These are phyloP conservation scores for Hirtodrosophila trivittata DNA, from an alignment of 2,888 invertebrate genomes.

Conservation along the genomic window DNA sequence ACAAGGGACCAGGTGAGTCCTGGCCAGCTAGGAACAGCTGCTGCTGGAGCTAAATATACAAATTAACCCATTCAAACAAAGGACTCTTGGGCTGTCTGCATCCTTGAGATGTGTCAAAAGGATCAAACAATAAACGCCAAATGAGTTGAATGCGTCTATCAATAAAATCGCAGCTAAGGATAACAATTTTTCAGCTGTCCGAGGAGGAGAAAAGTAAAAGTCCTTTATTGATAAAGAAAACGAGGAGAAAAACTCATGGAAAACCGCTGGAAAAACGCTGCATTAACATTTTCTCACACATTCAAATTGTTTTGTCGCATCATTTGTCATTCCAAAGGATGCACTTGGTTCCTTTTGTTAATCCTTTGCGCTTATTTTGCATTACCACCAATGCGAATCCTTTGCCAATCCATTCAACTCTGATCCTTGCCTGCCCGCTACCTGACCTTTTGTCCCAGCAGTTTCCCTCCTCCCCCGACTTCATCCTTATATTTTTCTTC, in stretches of 20 bases:
- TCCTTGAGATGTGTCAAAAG: constrained; percentile 67
- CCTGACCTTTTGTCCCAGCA: constrained; percentile 41
- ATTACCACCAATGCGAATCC: constrained; percentile 50
- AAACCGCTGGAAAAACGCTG: constrained; percentile 19
- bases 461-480: constrained; percentile 41
- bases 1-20: constrained; percentile 26
- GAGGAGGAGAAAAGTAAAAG: constrained; percentile 51
- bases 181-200: constrained; percentile 8
- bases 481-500: constrained; percentile 40
- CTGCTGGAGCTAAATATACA: constrained; percentile 65
- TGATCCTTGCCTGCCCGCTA: constrained; percentile 11
- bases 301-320: constrained; percentile 39
- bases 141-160: constrained; percentile 58
- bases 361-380: constrained; percentile 74
- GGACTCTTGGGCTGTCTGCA: constrained; percentile 11
- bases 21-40: constrained; percentile 18
- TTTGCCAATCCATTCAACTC: constrained; percentile 29
- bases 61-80: constrained; percentile 76
- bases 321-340: constrained; percentile 53
- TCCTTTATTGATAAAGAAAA: constrained; percentile 5
- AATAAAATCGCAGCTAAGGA: constrained; percentile 52
- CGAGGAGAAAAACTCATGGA: constrained; percentile 44
- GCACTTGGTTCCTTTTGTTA: constrained; percentile 42
- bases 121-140: constrained; percentile 58
- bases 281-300: constrained; percentile 44